Conservation (phyloP, 1,140 invertebrate species). For the Hylaeus anthracinus region DNA sequence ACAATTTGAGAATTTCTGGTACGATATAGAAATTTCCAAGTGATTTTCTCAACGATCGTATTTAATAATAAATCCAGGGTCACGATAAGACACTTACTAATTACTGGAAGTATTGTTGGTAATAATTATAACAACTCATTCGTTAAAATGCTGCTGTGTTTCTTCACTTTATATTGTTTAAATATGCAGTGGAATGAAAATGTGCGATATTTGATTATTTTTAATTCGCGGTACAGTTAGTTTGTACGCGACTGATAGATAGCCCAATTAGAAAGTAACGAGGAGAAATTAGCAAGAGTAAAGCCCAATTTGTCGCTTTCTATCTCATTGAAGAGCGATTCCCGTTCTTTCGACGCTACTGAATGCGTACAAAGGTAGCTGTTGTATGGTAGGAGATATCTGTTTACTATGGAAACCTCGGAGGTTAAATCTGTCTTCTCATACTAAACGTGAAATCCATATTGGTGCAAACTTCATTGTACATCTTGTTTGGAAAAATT, state of each 20-base stretch:
- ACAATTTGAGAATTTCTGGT: no score
- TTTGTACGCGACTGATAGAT: background rate
- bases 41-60: no score
- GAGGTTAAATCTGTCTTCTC: background rate
- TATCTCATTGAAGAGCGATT: constrained; percentile 42
- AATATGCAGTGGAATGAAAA: background rate
- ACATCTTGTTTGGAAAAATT: no score
- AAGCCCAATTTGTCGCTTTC: constrained; percentile 37
- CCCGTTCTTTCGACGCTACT: constrained; percentile 17
- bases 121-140: background rate
- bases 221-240: background rate
- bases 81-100: no score
- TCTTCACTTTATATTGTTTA: background rate
- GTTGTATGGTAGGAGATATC: background rate
- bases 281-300: constrained; percentile 39
- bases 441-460: no score
- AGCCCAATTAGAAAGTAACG: constrained; percentile 35
- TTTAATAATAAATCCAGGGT: no score
- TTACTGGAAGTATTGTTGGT: no score
- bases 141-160: background rate
- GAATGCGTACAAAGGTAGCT: background rate
- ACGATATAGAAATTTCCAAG: no score
- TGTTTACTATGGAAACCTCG: background rate
- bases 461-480: no score
- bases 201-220: background rate